phyloP scores from a whole-genome alignment of 1,140 invertebrate species.

The Aphis craccivora region DNA sequence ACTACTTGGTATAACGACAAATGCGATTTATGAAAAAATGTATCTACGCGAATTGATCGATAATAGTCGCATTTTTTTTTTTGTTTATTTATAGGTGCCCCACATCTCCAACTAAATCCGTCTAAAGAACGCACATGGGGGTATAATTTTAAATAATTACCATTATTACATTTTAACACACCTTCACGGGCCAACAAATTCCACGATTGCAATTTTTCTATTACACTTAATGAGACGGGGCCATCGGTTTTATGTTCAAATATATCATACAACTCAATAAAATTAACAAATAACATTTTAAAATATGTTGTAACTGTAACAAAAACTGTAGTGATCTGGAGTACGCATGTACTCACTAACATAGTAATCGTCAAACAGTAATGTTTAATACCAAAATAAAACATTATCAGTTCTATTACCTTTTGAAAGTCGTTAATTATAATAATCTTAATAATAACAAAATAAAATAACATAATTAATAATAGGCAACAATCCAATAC shows the following conservation, averaged over 20 bases:
- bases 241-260: conserved; percentile 1
- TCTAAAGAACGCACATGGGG: background rate
- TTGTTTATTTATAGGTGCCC: background rate
- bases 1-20: background rate
- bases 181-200: background rate
- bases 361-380: background rate
- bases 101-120: background rate
- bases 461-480: background rate
- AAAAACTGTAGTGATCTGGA: conserved; percentile 3
- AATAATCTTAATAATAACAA: background rate
- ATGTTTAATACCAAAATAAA: too few species aligned
- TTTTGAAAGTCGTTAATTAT: background rate
- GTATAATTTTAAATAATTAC: background rate
- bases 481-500: too few species aligned
- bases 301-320: background rate
- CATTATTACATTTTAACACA: background rate
- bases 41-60: background rate
- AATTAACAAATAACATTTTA: background rate
- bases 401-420: background rate
- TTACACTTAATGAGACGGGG: background rate
- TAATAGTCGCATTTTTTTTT: background rate
- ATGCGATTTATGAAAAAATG: conserved; percentile 6
- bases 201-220: background rate
- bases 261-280: conserved; percentile 7
- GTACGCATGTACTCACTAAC: background rate